Evolutionary conservation across 2,888 invertebrate species (phyloP).

Genomic region (Melangyna quadrimaculata): DNA sequence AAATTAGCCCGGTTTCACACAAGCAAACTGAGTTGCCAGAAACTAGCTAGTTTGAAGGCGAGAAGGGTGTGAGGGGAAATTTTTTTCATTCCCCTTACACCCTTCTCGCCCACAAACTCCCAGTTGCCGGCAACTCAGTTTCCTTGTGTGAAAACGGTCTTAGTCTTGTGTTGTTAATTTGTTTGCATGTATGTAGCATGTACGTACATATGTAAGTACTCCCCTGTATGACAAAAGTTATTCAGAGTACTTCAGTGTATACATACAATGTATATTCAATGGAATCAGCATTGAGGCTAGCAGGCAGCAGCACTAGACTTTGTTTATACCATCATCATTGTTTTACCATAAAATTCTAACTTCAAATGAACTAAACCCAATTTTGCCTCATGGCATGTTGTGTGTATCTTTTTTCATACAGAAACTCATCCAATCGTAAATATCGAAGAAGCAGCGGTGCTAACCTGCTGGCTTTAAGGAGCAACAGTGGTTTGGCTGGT

Average conservation of each 20-base stretch:
- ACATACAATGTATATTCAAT: too few relatives aligned
- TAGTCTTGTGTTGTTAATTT: not conserved
- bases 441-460: conserved; percentile 75
- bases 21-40: too few relatives aligned
- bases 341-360: not conserved
- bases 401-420: conserved; percentile 69
- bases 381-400: not conserved
- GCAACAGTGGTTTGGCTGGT: conserved; percentile 78
- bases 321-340: not conserved
- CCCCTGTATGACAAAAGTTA: not conserved
- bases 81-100: too few relatives aligned
- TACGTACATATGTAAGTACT: too few relatives aligned
- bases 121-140: too few relatives aligned
- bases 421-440: conserved; percentile 79
- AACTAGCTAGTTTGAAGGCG: too few relatives aligned
- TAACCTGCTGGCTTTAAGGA: conserved; percentile 50
- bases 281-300: not conserved
- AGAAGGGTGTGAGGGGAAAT: too few relatives aligned
- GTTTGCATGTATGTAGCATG: not conserved
- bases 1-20: too few relatives aligned
- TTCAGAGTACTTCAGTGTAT: not conserved
- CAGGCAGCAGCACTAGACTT: too few relatives aligned
- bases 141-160: too few relatives aligned
- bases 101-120: too few relatives aligned
- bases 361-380: conserved; percentile 14